Base-by-base conservation (phyloP, 2,888 invertebrate genomes). In the Slavum lentiscoides region DNA sequence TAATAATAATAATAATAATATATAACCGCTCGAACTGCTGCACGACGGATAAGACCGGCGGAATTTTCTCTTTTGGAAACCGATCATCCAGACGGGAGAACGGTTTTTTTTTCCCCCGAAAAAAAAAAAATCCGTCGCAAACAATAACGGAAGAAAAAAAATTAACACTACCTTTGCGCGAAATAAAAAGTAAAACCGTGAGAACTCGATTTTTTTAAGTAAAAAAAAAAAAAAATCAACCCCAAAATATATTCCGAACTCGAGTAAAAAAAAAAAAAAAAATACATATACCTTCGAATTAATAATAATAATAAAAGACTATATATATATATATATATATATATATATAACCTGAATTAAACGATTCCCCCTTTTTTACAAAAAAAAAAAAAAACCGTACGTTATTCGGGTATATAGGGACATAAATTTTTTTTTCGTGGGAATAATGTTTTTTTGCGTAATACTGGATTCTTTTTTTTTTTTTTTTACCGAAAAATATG, bases 131-230 rank as follows among this genome's bases (percentile, higher is more conserved):
- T 80, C 30, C 21, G 13, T 72, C 1, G 64, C 62, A 68, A 80
- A 80, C 80, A 80, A 80, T 72, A 72, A 80, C 77, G 43, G 64
- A 23, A 72, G 23, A 80, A 80, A 30, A 80, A 39, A 77, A 70
- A 80, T 80, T 80, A 80, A 72, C 80, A 80, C 80, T 64, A 30
- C 80, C 72, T 53, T 64, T 23, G 80, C 70, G 70, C n/a, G 37
- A 21, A 64, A 64, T 43, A 61, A 80, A 80, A 66, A 74, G 30
- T 74, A 66, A 74, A 80, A 80, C 80, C 80, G 80, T 80, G 80
- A 80, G 80, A 80, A 80, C 69, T 70, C 53, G 49, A 17, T 30
- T 77, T 80, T 77, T 77, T 80, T 69, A 11, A 39, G 58, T 66
- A 80, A 80, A 80, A 30, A 30, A 30, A 30, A 30, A 30, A 30